phyloP scores from a whole-genome alignment of 2,888 invertebrate species.

The Ophion ventricosus region DNA sequence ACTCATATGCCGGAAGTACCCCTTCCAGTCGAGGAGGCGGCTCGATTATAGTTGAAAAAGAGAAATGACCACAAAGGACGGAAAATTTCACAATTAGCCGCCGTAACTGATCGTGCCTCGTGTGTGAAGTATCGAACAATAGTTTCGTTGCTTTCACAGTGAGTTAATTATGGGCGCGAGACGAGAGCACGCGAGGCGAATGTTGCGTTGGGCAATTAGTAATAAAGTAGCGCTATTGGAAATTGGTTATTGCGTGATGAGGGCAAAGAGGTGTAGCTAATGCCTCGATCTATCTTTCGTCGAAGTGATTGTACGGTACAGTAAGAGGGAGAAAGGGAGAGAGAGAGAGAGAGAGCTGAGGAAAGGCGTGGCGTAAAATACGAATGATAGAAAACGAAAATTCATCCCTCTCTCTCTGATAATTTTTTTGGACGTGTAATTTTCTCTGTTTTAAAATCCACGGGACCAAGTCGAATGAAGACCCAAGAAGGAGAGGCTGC shows the following conservation, averaged over 20 bases:
- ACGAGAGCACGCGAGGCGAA: constrained; percentile 45
- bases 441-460: constrained; percentile 17
- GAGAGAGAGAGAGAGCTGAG: constrained; percentile 21
- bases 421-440: constrained; percentile 2
- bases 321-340: constrained; percentile 9
- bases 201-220: constrained; percentile 56
- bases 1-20: not conserved
- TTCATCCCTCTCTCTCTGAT: constrained; percentile 9
- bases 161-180: constrained; percentile 16
- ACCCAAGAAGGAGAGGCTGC: constrained; percentile 11
- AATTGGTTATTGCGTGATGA: constrained; percentile 61
- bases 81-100: not conserved
- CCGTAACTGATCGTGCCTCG: not conserved
- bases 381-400: constrained; percentile 29
- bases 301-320: constrained; percentile 32
- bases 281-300: constrained; percentile 49
- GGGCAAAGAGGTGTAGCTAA: constrained; percentile 63
- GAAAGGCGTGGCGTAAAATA: constrained; percentile 9
- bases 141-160: constrained; percentile 6
- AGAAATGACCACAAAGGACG: not conserved
- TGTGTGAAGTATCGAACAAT: constrained; percentile 13
- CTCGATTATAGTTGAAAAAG: not conserved
- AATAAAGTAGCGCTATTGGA: constrained; percentile 55
- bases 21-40: not conserved
- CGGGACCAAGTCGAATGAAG: constrained; percentile 23